Evolutionary conservation across 2,113 vertebrate genomes (phyloP).

Genomic region (Alces alces): DNA sequence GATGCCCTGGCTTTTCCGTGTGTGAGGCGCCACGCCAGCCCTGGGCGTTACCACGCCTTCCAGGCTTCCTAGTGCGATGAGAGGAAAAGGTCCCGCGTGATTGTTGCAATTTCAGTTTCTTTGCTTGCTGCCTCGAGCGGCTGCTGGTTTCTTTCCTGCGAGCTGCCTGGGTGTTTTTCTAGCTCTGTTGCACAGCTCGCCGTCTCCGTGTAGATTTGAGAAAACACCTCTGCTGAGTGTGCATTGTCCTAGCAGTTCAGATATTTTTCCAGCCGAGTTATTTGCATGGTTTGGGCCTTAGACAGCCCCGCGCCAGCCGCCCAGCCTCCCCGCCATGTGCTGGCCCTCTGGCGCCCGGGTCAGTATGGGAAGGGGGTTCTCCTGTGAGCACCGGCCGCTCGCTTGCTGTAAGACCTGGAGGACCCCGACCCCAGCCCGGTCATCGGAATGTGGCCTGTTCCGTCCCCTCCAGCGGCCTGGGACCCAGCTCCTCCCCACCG

Average conservation of each 20-base stretch:
- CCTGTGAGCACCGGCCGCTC: not conserved
- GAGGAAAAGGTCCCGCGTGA: accelerated
- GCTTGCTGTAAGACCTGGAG: not conserved
- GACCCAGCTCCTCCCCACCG: not conserved
- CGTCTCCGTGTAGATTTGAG: not conserved
- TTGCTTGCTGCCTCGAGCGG: no score
- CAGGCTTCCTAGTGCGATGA: not conserved
- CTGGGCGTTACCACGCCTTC: not conserved
- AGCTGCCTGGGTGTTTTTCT: not conserved
- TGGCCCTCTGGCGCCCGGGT: not conserved
- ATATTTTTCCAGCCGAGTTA: not conserved
- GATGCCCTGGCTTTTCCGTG: accelerated
- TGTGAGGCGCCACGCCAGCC: not conserved
- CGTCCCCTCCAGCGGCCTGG: not conserved
- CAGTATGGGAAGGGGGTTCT: not conserved
- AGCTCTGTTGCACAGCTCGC: not conserved
- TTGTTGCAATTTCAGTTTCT: not conserved
- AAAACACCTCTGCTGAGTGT: not conserved
- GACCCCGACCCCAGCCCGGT: not conserved
- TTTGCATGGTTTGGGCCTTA: not conserved
- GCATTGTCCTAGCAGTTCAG: not conserved
- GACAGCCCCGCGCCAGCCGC: not conserved
- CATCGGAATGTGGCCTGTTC: not conserved
- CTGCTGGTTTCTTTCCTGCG: not conserved
- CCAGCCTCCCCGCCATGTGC: not conserved